Conservation (phyloP, 2,888 invertebrate genomes). For the Mythimna pallens region DNA sequence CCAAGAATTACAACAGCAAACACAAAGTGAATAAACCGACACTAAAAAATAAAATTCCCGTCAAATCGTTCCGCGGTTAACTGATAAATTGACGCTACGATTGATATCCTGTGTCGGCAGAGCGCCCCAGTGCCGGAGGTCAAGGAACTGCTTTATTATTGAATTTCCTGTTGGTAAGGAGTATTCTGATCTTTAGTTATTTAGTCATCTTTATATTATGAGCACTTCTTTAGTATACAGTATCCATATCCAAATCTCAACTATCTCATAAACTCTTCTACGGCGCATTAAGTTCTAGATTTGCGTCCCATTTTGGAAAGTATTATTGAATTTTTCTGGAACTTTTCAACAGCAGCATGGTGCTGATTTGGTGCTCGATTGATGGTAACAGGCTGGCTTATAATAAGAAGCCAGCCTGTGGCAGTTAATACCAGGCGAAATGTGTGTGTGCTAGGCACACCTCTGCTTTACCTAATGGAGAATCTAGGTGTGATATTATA, state of each 20-base stretch:
- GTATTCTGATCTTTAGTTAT: slow-evolving; percentile 5
- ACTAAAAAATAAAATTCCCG: slow-evolving; percentile 3
- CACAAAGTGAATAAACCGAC: not conserved
- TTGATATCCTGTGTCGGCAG: slow-evolving; percentile 44
- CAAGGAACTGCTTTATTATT: slow-evolving; percentile 37
- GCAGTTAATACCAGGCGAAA: too few relatives aligned
- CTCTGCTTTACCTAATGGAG: not conserved
- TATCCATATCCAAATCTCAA: too few relatives aligned
- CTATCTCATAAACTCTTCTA: too few relatives aligned
- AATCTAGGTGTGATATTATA: not conserved
- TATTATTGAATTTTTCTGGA: not conserved
- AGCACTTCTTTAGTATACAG: too few relatives aligned
- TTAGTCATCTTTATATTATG: not conserved
- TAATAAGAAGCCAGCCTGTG: too few relatives aligned
- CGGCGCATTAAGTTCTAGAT: too few relatives aligned
- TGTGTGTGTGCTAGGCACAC: too few relatives aligned
- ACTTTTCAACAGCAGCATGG: not conserved
- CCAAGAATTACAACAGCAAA: not conserved
- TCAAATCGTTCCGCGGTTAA: slow-evolving; percentile 30
- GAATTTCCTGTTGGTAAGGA: slow-evolving; percentile 16
- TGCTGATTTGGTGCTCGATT: not conserved
- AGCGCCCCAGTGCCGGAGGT: slow-evolving; percentile 35
- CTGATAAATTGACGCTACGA: slow-evolving; percentile 28
- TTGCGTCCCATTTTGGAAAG: too few relatives aligned
- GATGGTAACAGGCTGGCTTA: not conserved